phyloP scores from a whole-genome alignment of 2,888 invertebrate species.

The Stenoptilia bipunctidactyla region DNA sequence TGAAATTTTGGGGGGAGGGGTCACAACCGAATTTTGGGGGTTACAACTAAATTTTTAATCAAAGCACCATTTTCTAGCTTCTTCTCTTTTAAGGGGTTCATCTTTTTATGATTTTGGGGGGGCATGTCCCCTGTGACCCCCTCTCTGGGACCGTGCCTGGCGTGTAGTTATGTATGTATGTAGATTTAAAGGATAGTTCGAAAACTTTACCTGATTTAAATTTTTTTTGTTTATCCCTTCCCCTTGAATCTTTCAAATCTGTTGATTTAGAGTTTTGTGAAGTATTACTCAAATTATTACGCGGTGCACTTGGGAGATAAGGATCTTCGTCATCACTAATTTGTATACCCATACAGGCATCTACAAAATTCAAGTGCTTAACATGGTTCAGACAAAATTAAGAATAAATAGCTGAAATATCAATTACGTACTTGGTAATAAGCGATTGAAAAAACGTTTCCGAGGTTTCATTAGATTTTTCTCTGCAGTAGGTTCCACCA shows the following conservation, averaged over 20 bases:
- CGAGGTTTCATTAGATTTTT: conserved; percentile 27
- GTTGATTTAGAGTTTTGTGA: conserved; percentile 11
- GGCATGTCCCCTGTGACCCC: too few relatives aligned
- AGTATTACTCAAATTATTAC: too few relatives aligned
- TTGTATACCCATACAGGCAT: conserved; percentile 31
- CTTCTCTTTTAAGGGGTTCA: too few relatives aligned
- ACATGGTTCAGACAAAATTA: too few relatives aligned
- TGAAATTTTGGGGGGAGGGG: too few relatives aligned
- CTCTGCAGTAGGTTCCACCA: conserved; percentile 33
- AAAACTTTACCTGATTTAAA: conserved; percentile 46
- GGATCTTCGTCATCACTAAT: conserved; percentile 31
- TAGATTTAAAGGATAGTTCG: conserved; percentile 1
- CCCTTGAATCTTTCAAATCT: conserved; percentile 20
- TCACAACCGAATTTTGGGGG: too few relatives aligned
- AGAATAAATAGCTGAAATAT: neutral
- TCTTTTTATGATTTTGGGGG: too few relatives aligned
- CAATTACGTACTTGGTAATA: conserved; percentile 21
- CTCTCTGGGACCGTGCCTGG: too few relatives aligned
- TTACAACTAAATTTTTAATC: too few relatives aligned
- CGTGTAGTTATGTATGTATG: too few relatives aligned
- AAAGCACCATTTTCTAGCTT: too few relatives aligned
- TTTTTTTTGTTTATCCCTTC: conserved; percentile 26
- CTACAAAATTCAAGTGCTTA: too few relatives aligned
- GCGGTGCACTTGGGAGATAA: conserved; percentile 24
- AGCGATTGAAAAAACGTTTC: conserved; percentile 27